A percentile compares a stretch with the other conserved stretches of the same genome.
phyloP scores from a whole-genome alignment of 1,140 invertebrate species.

The Sycobia sp. region DNA sequence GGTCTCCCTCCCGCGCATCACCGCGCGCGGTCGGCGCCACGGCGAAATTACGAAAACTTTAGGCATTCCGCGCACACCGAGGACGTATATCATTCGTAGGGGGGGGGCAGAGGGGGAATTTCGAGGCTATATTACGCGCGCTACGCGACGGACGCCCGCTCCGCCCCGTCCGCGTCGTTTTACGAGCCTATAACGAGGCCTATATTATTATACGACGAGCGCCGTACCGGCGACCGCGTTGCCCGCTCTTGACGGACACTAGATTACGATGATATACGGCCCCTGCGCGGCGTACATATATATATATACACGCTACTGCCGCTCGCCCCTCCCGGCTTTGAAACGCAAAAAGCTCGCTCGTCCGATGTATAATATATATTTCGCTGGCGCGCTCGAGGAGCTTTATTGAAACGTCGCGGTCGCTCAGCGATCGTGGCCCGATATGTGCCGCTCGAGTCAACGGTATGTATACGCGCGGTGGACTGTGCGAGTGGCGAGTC shows the following conservation, averaged over 20 bases:
- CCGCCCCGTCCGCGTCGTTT: conserved; percentile 18
- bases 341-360: too few relatives aligned
- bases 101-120: too few relatives aligned
- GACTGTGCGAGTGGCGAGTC: too few relatives aligned
- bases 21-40: too few relatives aligned
- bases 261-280: conserved; percentile 29
- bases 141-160: conserved; percentile 11
- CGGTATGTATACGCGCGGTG: too few relatives aligned
- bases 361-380: too few relatives aligned
- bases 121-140: background rate
- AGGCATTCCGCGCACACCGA: conserved; percentile 23
- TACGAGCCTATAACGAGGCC: conserved; percentile 28
- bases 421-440: background rate
- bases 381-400: conserved; percentile 11
- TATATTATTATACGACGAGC: too few relatives aligned
- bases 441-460: too few relatives aligned
- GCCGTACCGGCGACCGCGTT: conserved; percentile 18
- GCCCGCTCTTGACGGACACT: conserved; percentile 20
- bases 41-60: conserved; percentile 29
- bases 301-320: background rate
- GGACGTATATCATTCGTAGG: conserved; percentile 14
- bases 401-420: conserved; percentile 1
- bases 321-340: too few relatives aligned
- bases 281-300: too few relatives aligned
- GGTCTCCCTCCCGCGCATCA: background rate